These are phyloP conservation scores for Eupristina koningsbergeri DNA, from an alignment of 1,140 invertebrate species.

Conservation along the genomic window DNA sequence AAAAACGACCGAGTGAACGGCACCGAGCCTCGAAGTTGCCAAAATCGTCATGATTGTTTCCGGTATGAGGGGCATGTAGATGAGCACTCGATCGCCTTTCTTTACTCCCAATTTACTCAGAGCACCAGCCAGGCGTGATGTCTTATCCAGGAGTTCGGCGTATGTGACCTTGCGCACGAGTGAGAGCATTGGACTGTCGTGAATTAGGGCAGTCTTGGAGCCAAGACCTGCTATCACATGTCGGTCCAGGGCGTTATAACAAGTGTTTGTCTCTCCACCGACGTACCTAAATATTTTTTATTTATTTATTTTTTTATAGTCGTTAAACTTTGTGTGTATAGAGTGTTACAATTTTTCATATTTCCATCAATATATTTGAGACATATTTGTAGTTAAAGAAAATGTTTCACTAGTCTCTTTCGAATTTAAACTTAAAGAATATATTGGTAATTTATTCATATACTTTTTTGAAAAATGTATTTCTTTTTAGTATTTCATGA, in stretches of 20 bases:
- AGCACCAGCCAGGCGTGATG: slow-evolving; percentile 84
- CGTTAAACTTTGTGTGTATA: no score
- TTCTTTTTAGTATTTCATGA: no score
- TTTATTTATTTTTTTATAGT: not conserved
- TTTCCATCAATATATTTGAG: no score
- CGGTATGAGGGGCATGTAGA: slow-evolving; percentile 94
- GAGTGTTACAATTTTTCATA: no score
- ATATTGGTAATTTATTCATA: no score
- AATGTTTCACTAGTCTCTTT: no score
- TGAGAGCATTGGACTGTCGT: slow-evolving; percentile 90
- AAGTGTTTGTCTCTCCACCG: slow-evolving; percentile 92
- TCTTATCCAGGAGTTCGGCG: slow-evolving; percentile 83
- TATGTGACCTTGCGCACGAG: slow-evolving; percentile 86
- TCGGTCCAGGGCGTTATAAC: slow-evolving; percentile 93
- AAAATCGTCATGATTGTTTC: slow-evolving; percentile 90
- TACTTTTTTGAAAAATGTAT: no score
- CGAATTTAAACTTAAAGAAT: no score
- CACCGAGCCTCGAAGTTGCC: slow-evolving; percentile 86
- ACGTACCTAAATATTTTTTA: slow-evolving; percentile 79
- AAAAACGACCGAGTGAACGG: slow-evolving; percentile 90
- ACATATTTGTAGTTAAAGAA: no score
- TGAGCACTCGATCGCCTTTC: slow-evolving; percentile 85
- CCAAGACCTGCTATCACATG: slow-evolving; percentile 88
- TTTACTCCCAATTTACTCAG: slow-evolving; percentile 82
- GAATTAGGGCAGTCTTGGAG: slow-evolving; percentile 86